Evolutionary conservation across 2,113 vertebrate species (phyloP), one percentile per base, ranked within the genome.

Genomic region (Kryptolebias marmoratus): DNA sequence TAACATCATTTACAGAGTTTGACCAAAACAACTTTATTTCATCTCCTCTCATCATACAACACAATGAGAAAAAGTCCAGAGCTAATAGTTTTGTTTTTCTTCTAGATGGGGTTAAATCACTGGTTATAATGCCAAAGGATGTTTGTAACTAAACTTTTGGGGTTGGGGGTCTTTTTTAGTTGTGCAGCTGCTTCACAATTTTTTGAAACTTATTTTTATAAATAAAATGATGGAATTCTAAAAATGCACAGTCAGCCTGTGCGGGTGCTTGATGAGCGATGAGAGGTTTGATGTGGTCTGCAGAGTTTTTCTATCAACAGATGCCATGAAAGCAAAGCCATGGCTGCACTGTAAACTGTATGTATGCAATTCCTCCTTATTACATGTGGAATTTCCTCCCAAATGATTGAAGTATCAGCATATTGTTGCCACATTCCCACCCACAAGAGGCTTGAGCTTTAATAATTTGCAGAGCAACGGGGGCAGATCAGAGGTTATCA

Each of bases 381-480:
- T 93, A 87, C 87, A 87, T 90, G 67, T 91, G 89, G 90, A 91
- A 91, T 92, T 92, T 90, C 91, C 90, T 93, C 73, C 69, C 48
- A 75, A 83, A 89, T 91, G 90, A 93, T 89, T 91, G 90, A 91
- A 91, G 90, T 90, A 87, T 79, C 82, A 85, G 81, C 91, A 93
- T 93, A 90, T 90, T 93, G 92, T 77, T 87, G 81, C 88, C 92
- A 93, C 71, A 91, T 88, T 92, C 85, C 74, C 79, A 69, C 75
- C 81, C 82, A 88, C 80, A 79, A 83, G 79, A 85, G 78, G 73
- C 61, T 68, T 49, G 77, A 85, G 71, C 91, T 91, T 87, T 87
- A 88, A 88, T 82, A 89, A 90, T 91, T 88, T 87, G 75, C 75
- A 90, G 83, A 80, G 81, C 68, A 77, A 79, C 65, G 78, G 73